phyloP scores from a whole-genome alignment of 2,888 invertebrate species.

The Elmis aenea region DNA sequence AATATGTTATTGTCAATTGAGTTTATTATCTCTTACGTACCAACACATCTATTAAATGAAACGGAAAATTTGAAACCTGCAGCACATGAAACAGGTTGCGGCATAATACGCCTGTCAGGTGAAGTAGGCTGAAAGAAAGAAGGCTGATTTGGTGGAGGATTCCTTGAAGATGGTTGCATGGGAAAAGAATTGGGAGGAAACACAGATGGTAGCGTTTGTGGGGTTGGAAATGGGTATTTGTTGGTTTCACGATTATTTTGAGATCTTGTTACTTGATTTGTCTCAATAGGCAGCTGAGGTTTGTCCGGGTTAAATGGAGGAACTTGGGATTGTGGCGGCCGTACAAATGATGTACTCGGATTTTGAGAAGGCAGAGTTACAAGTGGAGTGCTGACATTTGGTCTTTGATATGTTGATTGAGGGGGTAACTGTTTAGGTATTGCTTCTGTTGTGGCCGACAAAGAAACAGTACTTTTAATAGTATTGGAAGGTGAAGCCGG shows the following conservation, averaged over 20 bases:
- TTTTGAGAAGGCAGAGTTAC: no score
- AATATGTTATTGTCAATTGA: background rate
- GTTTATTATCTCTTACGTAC: slow-evolving; percentile 15
- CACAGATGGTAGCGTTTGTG: slow-evolving; percentile 4
- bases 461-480: no score
- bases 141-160: slow-evolving; percentile 10
- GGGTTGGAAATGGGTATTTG: slow-evolving; percentile 3
- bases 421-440: no score
- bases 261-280: slow-evolving; percentile 2
- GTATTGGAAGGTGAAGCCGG: no score
- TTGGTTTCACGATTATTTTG: slow-evolving; percentile 13
- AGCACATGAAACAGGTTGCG: slow-evolving; percentile 18
- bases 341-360: no score
- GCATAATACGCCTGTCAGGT: slow-evolving; percentile 5
- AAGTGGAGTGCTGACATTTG: no score
- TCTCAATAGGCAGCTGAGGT: background rate
- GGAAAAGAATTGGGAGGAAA: background rate
- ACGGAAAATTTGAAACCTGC: slow-evolving; percentile 23
- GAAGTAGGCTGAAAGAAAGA: slow-evolving; percentile 4
- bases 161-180: slow-evolving; percentile 3
- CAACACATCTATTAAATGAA: slow-evolving; percentile 20
- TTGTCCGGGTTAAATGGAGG: no score
- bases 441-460: no score
- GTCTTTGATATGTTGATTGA: no score
- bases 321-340: no score